A percentile compares a stretch with the other conserved stretches of the same genome.
phyloP scores from a whole-genome alignment of 2,113 vertebrate species.

The Canis aureus region DNA sequence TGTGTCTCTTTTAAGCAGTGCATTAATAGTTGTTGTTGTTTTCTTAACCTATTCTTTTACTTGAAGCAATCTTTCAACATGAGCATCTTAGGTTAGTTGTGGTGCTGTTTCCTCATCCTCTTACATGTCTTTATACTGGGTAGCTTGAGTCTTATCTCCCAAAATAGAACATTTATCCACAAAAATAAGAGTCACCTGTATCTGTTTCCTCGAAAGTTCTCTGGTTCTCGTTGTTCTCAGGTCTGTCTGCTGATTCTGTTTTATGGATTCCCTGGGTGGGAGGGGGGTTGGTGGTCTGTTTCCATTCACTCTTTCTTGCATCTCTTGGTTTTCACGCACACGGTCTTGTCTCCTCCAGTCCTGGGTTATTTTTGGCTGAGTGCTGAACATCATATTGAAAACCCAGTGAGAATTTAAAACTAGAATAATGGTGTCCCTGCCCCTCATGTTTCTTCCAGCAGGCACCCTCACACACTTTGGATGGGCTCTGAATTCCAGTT shows the following conservation, averaged over 20 bases:
- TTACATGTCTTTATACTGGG: not conserved
- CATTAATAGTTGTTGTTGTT: not conserved
- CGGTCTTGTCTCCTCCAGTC: fast-evolving
- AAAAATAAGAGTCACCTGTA: fast-evolving
- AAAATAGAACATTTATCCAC: not conserved
- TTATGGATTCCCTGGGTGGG: not conserved
- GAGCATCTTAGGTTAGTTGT: not conserved
- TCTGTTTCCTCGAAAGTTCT: not conserved
- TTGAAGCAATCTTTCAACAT: not conserved
- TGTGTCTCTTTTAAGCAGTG: not conserved
- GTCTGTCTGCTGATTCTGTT: too few species aligned
- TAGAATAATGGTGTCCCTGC: fast-evolving
- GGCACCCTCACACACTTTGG: not conserved
- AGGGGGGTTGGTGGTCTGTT: not conserved
- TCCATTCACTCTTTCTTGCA: fast-evolving
- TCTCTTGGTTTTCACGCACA: not conserved
- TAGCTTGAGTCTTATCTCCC: not conserved
- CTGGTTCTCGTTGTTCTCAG: not conserved
- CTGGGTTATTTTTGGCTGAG: not conserved
- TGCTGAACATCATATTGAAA: not conserved
- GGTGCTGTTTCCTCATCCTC: not conserved
- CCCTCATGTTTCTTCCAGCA: fast-evolving
- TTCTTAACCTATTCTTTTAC: not conserved
- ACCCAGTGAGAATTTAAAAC: fast-evolving
- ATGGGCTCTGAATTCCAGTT: too few species aligned